Evolutionary conservation across 2,888 invertebrate genomes (phyloP).

Genomic region (Pheosia gnoma): DNA sequence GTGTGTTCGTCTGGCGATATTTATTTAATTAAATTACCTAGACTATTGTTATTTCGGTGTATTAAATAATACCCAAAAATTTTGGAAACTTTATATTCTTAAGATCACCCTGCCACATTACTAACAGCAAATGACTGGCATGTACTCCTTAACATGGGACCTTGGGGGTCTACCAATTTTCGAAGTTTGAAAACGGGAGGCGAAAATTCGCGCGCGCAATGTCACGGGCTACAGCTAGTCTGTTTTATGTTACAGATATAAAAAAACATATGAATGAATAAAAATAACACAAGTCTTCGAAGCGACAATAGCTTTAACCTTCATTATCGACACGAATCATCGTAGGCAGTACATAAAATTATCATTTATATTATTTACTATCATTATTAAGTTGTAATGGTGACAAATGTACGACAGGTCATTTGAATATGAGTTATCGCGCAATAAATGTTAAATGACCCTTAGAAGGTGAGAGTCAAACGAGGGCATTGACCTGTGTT

Average conservation of each 20-base stretch:
- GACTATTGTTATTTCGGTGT: too few relatives aligned
- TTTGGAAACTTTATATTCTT: too few relatives aligned
- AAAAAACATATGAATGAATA: neutral
- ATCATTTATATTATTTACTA: neutral
- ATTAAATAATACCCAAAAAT: too few relatives aligned
- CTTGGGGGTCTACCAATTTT: too few relatives aligned
- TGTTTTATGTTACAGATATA: neutral
- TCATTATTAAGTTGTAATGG: neutral
- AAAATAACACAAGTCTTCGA: neutral
- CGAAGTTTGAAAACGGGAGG: too few relatives aligned
- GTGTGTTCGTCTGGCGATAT: too few relatives aligned
- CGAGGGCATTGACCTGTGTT: slow-evolving; percentile 13
- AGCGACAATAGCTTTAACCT: neutral
- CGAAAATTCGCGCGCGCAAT: too few relatives aligned
- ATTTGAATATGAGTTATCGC: neutral
- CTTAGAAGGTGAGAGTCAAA: slow-evolving; percentile 1
- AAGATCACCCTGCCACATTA: too few relatives aligned
- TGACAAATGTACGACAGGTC: neutral
- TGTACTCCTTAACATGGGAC: too few relatives aligned
- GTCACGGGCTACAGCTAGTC: too few relatives aligned
- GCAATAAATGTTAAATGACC: slow-evolving; percentile 2
- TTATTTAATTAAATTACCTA: too few relatives aligned
- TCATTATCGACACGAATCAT: neutral
- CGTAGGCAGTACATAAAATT: neutral
- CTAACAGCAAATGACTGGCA: too few relatives aligned